A percentile compares a stretch with the other conserved stretches of the same genome.
Conservation (phyloP, 2,113 vertebrate genomes). For the Probosciger aterrimus region DNA sequence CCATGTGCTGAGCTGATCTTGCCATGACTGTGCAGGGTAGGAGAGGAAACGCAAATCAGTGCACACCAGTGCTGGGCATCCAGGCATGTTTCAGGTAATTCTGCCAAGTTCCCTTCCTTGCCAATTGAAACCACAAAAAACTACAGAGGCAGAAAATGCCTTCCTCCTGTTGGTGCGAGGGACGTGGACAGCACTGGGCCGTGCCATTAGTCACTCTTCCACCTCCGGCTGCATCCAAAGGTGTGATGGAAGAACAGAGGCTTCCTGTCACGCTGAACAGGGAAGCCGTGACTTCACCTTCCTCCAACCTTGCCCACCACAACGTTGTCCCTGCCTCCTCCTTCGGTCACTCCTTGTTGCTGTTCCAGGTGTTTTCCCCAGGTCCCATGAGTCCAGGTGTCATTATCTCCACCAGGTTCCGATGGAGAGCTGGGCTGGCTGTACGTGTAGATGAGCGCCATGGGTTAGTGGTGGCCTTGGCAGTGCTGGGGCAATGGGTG, state of each 20-base stretch:
- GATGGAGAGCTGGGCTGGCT: not conserved
- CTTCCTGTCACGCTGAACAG: not conserved
- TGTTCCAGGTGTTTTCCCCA: not conserved
- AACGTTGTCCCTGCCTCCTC: not conserved
- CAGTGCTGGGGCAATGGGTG: not conserved
- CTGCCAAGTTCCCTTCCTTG: not conserved
- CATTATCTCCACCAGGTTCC: accelerated
- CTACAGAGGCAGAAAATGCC: not conserved
- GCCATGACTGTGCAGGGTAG: not conserved
- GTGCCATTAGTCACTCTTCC: not conserved
- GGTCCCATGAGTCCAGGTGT: accelerated
- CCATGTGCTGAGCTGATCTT: not conserved
- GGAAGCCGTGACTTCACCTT: not conserved
- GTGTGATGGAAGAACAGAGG: not conserved
- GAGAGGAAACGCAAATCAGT: not conserved
- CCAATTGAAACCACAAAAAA: not conserved
- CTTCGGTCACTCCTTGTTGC: accelerated
- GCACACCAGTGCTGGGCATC: too few species aligned
- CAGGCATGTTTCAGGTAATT: not conserved
- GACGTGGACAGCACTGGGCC: not conserved
- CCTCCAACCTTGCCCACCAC: not conserved
- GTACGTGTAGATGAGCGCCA: too few species aligned
- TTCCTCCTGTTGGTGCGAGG: not conserved
- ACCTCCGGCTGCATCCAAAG: too few species aligned
- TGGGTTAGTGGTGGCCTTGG: not conserved